Percentiles rank a stretch among this genome's conserved stretches.
These are phyloP conservation scores for Threskiornis aethiopicus DNA, from an alignment of 2,797 vertebrate species.

Conservation along the genomic window DNA sequence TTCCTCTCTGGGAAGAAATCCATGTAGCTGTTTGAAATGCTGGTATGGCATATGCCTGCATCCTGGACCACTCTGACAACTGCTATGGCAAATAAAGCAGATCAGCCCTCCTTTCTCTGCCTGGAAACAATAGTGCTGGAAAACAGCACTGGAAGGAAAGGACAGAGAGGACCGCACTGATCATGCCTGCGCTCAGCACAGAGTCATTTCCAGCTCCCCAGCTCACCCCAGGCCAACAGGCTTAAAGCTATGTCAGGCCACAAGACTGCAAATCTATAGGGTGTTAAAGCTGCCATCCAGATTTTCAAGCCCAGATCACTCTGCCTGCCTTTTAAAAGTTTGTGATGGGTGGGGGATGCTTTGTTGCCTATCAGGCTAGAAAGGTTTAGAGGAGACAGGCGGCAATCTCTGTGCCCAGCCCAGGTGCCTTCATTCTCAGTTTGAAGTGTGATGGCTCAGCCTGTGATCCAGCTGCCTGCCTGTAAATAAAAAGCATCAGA, in stretches of 20 bases:
- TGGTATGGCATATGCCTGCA: background rate
- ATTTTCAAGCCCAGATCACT: background rate
- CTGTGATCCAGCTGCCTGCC: background rate
- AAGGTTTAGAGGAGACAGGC: background rate
- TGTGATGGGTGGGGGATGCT: background rate
- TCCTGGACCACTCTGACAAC: background rate
- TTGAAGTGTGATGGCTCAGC: background rate
- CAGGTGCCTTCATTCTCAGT: fast-evolving
- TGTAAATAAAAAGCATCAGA: background rate
- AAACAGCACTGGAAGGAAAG: background rate
- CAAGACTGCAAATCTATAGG: background rate
- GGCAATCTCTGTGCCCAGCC: fast-evolving
- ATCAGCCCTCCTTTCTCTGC: background rate
- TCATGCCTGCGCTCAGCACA: background rate
- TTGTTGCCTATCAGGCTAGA: background rate
- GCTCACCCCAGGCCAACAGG: background rate
- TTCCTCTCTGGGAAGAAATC: background rate
- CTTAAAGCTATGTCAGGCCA: background rate
- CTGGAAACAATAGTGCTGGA: background rate
- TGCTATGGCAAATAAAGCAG: background rate
- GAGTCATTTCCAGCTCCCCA: background rate
- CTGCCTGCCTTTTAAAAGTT: background rate
- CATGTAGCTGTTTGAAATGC: background rate
- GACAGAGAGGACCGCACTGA: background rate
- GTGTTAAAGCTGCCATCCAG: background rate